Percentiles rank a stretch among this genome's conserved stretches.
These are phyloP conservation scores for Wiebesia pumilae DNA, from an alignment of 1,140 invertebrate genomes.

Conservation along the genomic window DNA sequence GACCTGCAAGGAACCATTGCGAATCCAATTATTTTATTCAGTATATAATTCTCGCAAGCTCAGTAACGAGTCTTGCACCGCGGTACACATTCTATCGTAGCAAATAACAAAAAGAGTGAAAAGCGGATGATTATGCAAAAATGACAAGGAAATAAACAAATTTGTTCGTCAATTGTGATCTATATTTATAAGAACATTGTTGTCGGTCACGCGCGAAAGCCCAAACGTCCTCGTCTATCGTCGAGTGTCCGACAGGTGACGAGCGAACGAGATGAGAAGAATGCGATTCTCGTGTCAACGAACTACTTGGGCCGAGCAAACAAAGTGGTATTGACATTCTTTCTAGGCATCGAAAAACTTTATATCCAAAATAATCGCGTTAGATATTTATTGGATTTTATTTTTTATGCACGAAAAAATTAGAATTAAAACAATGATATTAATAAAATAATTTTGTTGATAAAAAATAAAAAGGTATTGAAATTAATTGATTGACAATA, in stretches of 20 bases:
- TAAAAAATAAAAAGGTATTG: background rate
- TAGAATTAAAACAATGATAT: background rate
- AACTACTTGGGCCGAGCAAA: constrained; percentile 22
- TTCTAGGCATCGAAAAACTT: background rate
- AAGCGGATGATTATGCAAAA: constrained; percentile 39
- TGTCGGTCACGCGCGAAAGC: constrained; percentile 40
- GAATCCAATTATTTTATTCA: constrained; percentile 47
- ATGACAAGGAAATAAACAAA: constrained; percentile 7
- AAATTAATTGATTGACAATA: background rate
- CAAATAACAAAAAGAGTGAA: constrained; percentile 21
- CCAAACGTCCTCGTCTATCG: constrained; percentile 44
- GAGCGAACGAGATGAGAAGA: constrained; percentile 28
- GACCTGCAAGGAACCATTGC: constrained; percentile 82
- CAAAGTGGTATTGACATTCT: background rate
- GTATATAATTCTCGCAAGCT: background rate
- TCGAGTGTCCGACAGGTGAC: constrained; percentile 45
- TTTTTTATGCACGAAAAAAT: background rate
- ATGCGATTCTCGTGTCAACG: constrained; percentile 38
- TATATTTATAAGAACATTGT: background rate
- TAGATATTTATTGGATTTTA: background rate
- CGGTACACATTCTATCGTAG: background rate
- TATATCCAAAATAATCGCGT: background rate
- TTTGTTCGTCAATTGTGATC: background rate
- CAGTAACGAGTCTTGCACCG: background rate
- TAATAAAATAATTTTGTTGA: background rate